Conservation (phyloP, 2,888 invertebrate species). For the Nomada goodeniana region DNA sequence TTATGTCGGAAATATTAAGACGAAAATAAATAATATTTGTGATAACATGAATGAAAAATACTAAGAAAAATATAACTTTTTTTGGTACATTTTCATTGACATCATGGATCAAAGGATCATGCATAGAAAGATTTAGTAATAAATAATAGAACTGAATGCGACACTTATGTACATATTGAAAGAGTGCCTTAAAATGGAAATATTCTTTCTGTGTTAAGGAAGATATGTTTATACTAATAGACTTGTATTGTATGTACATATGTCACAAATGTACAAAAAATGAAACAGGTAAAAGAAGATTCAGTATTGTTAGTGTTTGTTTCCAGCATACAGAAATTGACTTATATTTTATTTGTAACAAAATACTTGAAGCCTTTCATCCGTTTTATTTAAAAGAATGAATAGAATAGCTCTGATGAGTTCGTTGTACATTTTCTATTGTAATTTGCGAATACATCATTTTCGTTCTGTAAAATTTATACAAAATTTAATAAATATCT, state of each 20-base stretch:
- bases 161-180: constrained; percentile 9
- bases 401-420: background rate
- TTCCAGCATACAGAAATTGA: background rate
- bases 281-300: background rate
- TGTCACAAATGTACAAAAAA: background rate
- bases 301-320: background rate
- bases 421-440: background rate
- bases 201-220: background rate
- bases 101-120: background rate
- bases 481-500: constrained; percentile 35
- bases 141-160: background rate
- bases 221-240: background rate
- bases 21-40: constrained; percentile 1
- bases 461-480: constrained; percentile 27
- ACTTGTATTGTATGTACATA: background rate
- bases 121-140: constrained; percentile 11
- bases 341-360: background rate
- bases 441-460: background rate
- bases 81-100: background rate
- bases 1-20: constrained; percentile 11
- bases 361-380: background rate
- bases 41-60: background rate
- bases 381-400: background rate
- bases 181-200: constrained; percentile 39
- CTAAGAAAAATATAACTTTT: background rate